Base-by-base conservation (phyloP, 1,140 invertebrate species). In the Colletes gigas region DNA sequence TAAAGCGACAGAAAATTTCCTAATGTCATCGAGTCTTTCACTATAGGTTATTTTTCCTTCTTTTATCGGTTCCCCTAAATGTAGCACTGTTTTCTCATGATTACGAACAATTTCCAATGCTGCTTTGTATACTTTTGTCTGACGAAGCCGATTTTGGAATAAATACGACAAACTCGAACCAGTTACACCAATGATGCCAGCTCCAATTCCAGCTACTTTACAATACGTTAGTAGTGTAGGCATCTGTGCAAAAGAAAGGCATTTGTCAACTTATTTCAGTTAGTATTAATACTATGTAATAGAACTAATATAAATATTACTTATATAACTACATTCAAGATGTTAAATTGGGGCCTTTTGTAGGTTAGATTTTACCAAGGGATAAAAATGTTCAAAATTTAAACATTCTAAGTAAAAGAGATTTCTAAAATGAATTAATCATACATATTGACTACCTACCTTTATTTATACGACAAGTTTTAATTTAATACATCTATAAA, bases 1-100 rank as follows among this genome's bases (percentile, higher is more conserved):
- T 1, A 92, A 30, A 9, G 83, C 67, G 7, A 92, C 39, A 50
- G 59, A 78, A 9, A 90, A 72, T 83, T 8, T 52, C 39, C 17
- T 86, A 80, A n/a, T 41, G 55, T 55, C 84, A 44, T 69, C 10
- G 3, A 55, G 10, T n/a, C 44, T n/a, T 15, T 72, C 41, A 8
- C 65, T 55, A 17, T 79, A n/a, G 8, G 65, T 54, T 19, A 92
- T 57, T 10, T 47, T 19, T 50, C 83, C 76, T 30, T 80, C 50
- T 65, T 9, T 65, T 71, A 90, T 88, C 21, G 91, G 90, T 74
- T 88, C 78, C 54, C 90, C 90, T 44, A 92, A 73, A 52, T 84
- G 66, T 21, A 87, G 52, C 41, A 86, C 55, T 8, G 84, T 79
- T 21, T 87, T 79, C 3, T 82, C 14, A 70, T 91, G 78, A 19